These are phyloP conservation scores for Lepisosteus osseus DNA, from an alignment of 2,113 vertebrate genomes.

Conservation along the genomic window DNA sequence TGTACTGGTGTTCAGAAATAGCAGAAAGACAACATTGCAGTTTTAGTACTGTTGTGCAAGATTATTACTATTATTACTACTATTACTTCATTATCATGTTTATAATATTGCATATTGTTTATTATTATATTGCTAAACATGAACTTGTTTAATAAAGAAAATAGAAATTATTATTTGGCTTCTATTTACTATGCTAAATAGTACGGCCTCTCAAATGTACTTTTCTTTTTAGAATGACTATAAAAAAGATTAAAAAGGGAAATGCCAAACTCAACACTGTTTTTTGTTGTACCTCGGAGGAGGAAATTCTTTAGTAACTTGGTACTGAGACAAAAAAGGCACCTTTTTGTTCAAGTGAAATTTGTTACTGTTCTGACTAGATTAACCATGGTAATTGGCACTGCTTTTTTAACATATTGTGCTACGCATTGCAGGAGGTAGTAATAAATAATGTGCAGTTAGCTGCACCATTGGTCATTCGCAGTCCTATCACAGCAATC, in stretches of 20 bases:
- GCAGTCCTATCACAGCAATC: slow-evolving; percentile 63
- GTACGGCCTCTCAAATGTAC: not conserved
- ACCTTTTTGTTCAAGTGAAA: slow-evolving; percentile 51
- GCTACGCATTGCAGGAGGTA: slow-evolving; percentile 52
- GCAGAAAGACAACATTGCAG: no score
- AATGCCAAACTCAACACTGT: not conserved
- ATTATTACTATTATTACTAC: no score
- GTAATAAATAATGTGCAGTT: slow-evolving; percentile 80
- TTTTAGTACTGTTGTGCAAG: no score
- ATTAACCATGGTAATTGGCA: slow-evolving; percentile 73
- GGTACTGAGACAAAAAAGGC: not conserved
- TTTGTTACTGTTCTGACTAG: slow-evolving; percentile 70
- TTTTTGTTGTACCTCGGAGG: not conserved
- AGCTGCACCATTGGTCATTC: slow-evolving; percentile 68
- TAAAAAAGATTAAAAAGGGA: not conserved
- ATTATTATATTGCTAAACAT: not conserved
- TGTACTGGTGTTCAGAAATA: no score
- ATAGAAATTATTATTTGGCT: not conserved
- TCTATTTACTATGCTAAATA: not conserved
- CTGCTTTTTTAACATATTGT: slow-evolving; percentile 51
- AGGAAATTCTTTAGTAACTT: slow-evolving; percentile 4
- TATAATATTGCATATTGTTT: no score
- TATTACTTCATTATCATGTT: no score
- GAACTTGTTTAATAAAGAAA: not conserved
- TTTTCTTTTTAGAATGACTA: no score